Evolutionary conservation across 2,113 vertebrate species (phyloP), one percentile per base, ranked within the genome.

Genomic region (Nannobrachium achirus): DNA sequence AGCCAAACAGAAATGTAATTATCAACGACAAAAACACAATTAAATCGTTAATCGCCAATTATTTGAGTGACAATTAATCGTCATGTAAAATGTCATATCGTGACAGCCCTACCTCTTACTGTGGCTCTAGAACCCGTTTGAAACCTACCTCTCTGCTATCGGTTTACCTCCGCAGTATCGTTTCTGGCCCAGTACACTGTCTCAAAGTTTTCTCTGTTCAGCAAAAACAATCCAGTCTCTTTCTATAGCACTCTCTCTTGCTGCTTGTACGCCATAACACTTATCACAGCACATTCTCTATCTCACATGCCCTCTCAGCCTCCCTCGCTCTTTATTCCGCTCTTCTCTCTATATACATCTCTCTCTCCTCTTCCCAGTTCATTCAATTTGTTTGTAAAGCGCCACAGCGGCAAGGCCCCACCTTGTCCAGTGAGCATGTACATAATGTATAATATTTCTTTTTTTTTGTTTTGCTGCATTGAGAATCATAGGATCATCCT

Each of bases 361-460:
- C 1, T 61, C n/a, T 10, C 38, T 48, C 4, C 4, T 48, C n/a
- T 48, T 33, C 25, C 25, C 25, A 33, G 25, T 33, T 33, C 25
- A 5, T 33, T 5, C 25, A 33, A 4, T 33, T n/a, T 41, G 14
- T 76, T 20, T 83, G 58, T 69, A 46, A 71, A 56, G 38, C 58
- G 49, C 70, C 50, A 52, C 69, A 7, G 44, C 72, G 79, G 39
- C 38, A 13, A 42, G 1, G 15, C 55, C 81, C 57, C 25, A 4
- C 25, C 25, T 33, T 33, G 25, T 33, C 25, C 25, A 33, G 25
- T 33, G 25, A 33, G 25, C 25, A 70, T 88, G 76, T 84, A 86
- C 48, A 89, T 90, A 83, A 61, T 88, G 66, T 85, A 85, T 84
- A 84, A 85, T 84, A 84, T 85, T 82, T 80, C 20, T 76, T 77